phyloP scores from a whole-genome alignment of 2,888 invertebrate genomes.

The Ectropis crepuscularia region DNA sequence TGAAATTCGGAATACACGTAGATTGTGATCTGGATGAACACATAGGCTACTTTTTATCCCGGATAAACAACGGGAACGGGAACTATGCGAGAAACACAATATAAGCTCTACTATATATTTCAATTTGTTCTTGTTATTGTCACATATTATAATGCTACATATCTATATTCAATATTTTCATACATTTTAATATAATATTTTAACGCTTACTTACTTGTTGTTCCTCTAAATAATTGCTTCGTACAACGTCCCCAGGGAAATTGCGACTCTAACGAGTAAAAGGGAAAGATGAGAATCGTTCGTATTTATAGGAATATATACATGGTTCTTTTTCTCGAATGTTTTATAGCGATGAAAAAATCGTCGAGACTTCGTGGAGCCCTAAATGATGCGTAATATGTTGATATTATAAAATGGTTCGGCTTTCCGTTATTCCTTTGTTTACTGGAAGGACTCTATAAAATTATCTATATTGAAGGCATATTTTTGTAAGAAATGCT shows the following conservation, averaged over 20 bases:
- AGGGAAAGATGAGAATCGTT: slow-evolving; percentile 1
- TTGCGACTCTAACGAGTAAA: neutral
- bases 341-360: slow-evolving; percentile 35
- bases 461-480: neutral
- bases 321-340: slow-evolving; percentile 16
- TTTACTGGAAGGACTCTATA: slow-evolving; percentile 1
- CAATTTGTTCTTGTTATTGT: too few species aligned
- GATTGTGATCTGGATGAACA: too few species aligned
- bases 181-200: slow-evolving; percentile 35
- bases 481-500: too few species aligned
- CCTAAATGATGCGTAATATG: slow-evolving; percentile 28
- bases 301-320: slow-evolving; percentile 15
- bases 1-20: too few species aligned
- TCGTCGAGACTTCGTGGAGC: slow-evolving; percentile 37
- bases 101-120: too few species aligned
- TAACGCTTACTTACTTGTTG: slow-evolving; percentile 34
- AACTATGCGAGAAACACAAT: too few species aligned
- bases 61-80: too few species aligned
- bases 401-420: slow-evolving; percentile 26
- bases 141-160: too few species aligned
- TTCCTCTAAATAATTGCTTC: slow-evolving; percentile 32
- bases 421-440: slow-evolving; percentile 10
- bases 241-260: neutral
- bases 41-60: too few species aligned
- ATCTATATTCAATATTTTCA: too few species aligned